Base-by-base conservation (phyloP, 2,888 invertebrate species). In the Eristalinus sepulchralis region DNA sequence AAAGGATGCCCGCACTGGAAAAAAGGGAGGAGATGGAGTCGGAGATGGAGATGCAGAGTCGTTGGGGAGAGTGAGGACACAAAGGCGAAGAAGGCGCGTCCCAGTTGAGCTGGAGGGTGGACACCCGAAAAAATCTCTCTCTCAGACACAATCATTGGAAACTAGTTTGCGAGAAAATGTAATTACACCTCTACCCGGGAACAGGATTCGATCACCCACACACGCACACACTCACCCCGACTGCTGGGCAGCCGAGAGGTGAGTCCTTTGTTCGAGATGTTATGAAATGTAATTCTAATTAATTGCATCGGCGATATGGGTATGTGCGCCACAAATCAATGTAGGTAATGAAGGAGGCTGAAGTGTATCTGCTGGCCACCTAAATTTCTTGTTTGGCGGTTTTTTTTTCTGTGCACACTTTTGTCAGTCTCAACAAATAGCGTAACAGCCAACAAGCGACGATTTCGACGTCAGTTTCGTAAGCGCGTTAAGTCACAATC, bases 201-300 rank as follows among this genome's bases (percentile, higher is more conserved):
- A 13, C 53, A 9, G 47, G 63, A 71, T 11, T 20, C 47, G 47
- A 47, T 8, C 47, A 47, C 5, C 17, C 6, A 11, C 57, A 13
- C 27, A 17, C 39, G 13, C 13, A 2, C n/a, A 39, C 39, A 39
- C 6, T 6, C n/a, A 13, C 39, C 13, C n/a, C 39, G 13, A 17
- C 11, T n/a, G 10, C 20, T 72, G 64, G 6, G 13, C 59, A 24
- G 33, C 39, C 34, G 55, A 62, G 68, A 78, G 47, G 47, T 47
- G 47, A 47, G 47, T 72, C 77, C 82, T 82, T 78, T 85, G 77
- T 82, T 70, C 36, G 39, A 68, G 72, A 73, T 73, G 63, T 57
- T 77, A 75, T 76, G 77, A 77, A 81, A 82, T 82, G 85, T 85
- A 85, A 82, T 83, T 86, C 86, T 75, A 86, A 83, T 83, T 86